These are phyloP conservation scores for Hyposoter didymator DNA, from an alignment of 2,888 invertebrate species.

Conservation along the genomic window DNA sequence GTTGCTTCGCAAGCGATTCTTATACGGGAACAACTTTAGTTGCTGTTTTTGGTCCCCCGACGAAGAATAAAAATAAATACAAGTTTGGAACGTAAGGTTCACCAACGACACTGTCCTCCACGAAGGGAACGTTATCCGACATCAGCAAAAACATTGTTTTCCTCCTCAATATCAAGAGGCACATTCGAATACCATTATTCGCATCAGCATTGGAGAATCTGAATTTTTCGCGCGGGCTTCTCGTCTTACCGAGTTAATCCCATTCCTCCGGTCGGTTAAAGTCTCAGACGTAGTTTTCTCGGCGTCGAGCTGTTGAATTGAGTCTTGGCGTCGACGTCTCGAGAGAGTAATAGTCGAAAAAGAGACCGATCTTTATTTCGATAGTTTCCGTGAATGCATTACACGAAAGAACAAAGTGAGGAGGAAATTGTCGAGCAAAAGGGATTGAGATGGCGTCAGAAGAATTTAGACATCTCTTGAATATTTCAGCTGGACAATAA, in stretches of 20 bases:
- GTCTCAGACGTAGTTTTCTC: conserved; percentile 10
- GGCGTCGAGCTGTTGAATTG: conserved; percentile 22
- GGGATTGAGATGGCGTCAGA: not conserved
- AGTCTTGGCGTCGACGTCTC: conserved; percentile 15
- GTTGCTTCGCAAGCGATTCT: not conserved
- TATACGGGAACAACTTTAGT: not conserved
- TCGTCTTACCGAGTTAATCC: conserved; percentile 15
- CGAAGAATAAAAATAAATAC: conserved; percentile 3
- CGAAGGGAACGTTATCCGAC: conserved; percentile 6
- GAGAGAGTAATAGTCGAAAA: conserved; percentile 12
- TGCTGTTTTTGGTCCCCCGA: not conserved
- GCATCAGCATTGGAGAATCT: not conserved
- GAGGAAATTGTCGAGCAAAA: not conserved
- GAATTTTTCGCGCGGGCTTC: conserved; percentile 14
- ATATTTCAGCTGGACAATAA: conserved; percentile 7
- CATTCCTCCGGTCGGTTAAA: conserved; percentile 15
- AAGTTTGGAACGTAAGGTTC: not conserved
- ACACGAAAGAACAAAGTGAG: not conserved
- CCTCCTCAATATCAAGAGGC: not conserved
- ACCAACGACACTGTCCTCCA: not conserved
- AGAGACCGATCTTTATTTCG: not conserved
- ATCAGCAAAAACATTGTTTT: not conserved
- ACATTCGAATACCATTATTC: conserved; percentile 10
- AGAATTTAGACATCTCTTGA: not conserved
- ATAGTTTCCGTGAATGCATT: conserved; percentile 10